These are phyloP conservation scores for Syngnathus rostellatus DNA, from an alignment of 2,797 vertebrate genomes.

Conservation along the genomic window DNA sequence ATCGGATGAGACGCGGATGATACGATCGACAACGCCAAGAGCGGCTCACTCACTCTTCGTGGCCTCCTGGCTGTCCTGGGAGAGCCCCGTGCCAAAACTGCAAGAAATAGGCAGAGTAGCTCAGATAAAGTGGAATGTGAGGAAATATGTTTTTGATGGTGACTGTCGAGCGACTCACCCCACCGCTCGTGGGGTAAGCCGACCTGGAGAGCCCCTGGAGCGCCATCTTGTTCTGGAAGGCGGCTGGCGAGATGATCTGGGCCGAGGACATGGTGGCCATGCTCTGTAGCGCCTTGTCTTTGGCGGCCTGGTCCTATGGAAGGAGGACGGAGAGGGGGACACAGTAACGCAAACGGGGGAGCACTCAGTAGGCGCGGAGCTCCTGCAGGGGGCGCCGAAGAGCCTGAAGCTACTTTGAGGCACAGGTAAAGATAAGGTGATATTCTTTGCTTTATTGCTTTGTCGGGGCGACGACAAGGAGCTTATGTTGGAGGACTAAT, in stretches of 20 bases:
- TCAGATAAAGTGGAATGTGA: no score
- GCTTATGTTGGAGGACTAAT: conserved; percentile 64
- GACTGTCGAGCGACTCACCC: conserved; percentile 71
- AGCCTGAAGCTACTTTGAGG: conserved; percentile 47
- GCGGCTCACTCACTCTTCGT: conserved; percentile 80
- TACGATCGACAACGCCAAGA: conserved; percentile 1
- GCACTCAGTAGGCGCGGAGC: conserved; percentile 17
- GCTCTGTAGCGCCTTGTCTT: conserved; percentile 95
- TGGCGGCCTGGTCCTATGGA: conserved; percentile 87
- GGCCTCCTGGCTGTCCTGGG: conserved; percentile 79
- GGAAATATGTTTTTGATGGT: no score
- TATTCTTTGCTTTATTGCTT: conserved; percentile 70
- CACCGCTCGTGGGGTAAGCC: conserved; percentile 77
- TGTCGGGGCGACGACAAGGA: conserved; percentile 68
- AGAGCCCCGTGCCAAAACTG: conserved; percentile 91
- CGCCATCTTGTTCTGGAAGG: conserved; percentile 91
- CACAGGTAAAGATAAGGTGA: conserved; percentile 48
- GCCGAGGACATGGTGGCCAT: conserved; percentile 95
- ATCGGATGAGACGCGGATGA: background rate
- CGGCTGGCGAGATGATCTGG: conserved; percentile 89
- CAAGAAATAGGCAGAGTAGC: conserved; percentile 25
- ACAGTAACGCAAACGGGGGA: conserved; percentile 25
- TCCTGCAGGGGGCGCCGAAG: conserved; percentile 49
- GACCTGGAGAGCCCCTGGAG: conserved; percentile 80
- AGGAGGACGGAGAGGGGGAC: conserved; percentile 22